A percentile compares a stretch with the other conserved stretches of the same genome.
These are phyloP conservation scores for Folsomia manolachei DNA, from an alignment of 2,888 invertebrate genomes.

Conservation along the genomic window DNA sequence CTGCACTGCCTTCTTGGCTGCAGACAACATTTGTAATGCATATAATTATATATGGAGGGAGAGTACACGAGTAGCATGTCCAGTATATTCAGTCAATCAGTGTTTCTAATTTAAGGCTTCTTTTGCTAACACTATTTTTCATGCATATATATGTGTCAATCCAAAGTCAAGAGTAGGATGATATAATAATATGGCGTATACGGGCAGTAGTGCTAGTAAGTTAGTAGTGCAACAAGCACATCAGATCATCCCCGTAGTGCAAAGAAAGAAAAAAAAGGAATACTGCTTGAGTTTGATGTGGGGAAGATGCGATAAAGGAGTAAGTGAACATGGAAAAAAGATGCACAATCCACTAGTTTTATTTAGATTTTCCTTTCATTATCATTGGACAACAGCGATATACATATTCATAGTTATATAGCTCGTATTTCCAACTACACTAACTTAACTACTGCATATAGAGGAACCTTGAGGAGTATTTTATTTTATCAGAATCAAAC, in stretches of 20 bases:
- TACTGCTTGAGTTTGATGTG: not conserved
- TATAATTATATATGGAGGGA: slow-evolving; percentile 17
- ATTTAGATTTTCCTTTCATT: slow-evolving; percentile 51
- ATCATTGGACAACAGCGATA: slow-evolving; percentile 40
- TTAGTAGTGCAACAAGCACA: not conserved
- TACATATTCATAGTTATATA: not conserved
- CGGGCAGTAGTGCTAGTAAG: not conserved
- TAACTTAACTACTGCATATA: slow-evolving; percentile 26
- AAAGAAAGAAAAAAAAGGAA: too few species aligned
- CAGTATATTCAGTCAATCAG: not conserved
- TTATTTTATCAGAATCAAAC: slow-evolving; percentile 21
- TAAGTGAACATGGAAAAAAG: not conserved
- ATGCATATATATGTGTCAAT: not conserved
- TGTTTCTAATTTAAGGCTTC: not conserved
- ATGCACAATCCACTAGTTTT: slow-evolving; percentile 39
- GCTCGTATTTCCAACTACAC: not conserved
- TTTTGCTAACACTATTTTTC: not conserved
- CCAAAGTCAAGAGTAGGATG: too few species aligned
- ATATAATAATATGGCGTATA: too few species aligned
- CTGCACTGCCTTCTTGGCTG: not conserved
- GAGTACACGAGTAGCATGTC: slow-evolving; percentile 26
- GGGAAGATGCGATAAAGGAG: not conserved
- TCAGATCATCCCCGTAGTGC: not conserved
- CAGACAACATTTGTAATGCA: not conserved
- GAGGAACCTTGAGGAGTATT: slow-evolving; percentile 47